Conservation (phyloP, 2,888 invertebrate species). For the Drosophila ezoana region DNA sequence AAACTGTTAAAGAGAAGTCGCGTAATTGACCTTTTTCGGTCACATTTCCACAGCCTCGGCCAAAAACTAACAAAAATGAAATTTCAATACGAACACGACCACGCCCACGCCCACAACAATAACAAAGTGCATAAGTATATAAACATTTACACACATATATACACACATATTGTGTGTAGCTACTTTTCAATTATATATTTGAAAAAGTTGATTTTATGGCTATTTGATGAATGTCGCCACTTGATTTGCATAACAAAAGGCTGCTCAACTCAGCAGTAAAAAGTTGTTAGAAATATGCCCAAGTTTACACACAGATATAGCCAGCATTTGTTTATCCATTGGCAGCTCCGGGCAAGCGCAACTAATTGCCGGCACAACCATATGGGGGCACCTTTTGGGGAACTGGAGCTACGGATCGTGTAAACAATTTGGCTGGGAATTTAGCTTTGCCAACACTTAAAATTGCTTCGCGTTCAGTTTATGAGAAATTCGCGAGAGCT, state of each 20-base stretch:
- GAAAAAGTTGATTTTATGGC: constrained; percentile 42
- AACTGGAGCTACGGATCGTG: constrained; percentile 6
- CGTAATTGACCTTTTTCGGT: constrained; percentile 75
- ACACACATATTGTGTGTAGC: constrained; percentile 7
- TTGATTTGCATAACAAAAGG: constrained; percentile 74
- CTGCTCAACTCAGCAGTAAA: constrained; percentile 17
- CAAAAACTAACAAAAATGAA: constrained; percentile 37
- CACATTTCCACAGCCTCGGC: constrained; percentile 35
- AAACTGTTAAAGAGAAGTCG: constrained; percentile 59
- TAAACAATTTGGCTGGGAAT: constrained; percentile 61
- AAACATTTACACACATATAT: too few species aligned
- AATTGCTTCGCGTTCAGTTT: constrained; percentile 31
- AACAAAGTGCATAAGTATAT: constrained; percentile 1
- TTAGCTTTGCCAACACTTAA: constrained; percentile 17
- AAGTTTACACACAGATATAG: constrained; percentile 13
- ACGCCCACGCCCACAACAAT: constrained; percentile 56
- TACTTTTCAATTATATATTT: constrained; percentile 46
- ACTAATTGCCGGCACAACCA: constrained; percentile 63
- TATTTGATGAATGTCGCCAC: constrained; percentile 50
- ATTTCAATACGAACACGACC: constrained; percentile 63
- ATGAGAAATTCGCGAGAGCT: constrained; percentile 59
- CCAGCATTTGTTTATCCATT: constrained; percentile 54
- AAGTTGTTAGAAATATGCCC: constrained; percentile 11
- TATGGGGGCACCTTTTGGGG: constrained; percentile 60
- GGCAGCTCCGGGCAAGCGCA: constrained; percentile 56